A percentile compares a stretch with the other conserved stretches of the same genome.
Conservation (phyloP, 2,113 vertebrate genomes). For the Onychostoma macrolepis region DNA sequence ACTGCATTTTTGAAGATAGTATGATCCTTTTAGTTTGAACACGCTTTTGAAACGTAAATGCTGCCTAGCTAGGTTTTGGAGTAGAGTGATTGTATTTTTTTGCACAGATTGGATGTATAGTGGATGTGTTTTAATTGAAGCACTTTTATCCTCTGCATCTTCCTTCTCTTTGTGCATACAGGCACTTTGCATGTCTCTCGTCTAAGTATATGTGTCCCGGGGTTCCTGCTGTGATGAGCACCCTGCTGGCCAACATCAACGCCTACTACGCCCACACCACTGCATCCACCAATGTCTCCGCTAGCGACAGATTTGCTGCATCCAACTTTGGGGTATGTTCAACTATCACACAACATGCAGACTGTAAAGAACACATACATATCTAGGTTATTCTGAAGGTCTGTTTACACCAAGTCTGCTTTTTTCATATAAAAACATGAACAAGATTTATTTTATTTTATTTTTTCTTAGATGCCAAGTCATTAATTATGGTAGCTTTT, state of each 20-base stretch:
- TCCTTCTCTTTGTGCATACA: slow-evolving; percentile 61
- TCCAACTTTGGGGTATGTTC: slow-evolving; percentile 96
- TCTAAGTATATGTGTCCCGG: slow-evolving; percentile 99
- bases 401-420: neutral
- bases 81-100: neutral
- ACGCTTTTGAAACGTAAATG: neutral
- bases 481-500: neutral
- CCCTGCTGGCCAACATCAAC: slow-evolving; percentile 97
- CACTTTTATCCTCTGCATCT: neutral
- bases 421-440: neutral
- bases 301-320: slow-evolving; percentile 94
- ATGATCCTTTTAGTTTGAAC: too few species aligned
- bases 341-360: neutral
- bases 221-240: slow-evolving; percentile 98
- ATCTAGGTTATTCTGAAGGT: neutral
- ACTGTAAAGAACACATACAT: neutral
- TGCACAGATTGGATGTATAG: neutral
- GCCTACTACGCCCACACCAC: slow-evolving; percentile 98
- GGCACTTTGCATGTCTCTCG: slow-evolving; percentile 97
- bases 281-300: slow-evolving; percentile 96
- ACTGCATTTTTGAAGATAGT: neutral
- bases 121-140: neutral
- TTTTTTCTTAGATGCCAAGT: neutral
- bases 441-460: neutral
- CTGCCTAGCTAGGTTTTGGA: neutral